Percentiles rank a stretch among this genome's conserved stretches.
These are phyloP conservation scores for Thelaira solivaga DNA, from an alignment of 2,888 invertebrate genomes.

Conservation along the genomic window DNA sequence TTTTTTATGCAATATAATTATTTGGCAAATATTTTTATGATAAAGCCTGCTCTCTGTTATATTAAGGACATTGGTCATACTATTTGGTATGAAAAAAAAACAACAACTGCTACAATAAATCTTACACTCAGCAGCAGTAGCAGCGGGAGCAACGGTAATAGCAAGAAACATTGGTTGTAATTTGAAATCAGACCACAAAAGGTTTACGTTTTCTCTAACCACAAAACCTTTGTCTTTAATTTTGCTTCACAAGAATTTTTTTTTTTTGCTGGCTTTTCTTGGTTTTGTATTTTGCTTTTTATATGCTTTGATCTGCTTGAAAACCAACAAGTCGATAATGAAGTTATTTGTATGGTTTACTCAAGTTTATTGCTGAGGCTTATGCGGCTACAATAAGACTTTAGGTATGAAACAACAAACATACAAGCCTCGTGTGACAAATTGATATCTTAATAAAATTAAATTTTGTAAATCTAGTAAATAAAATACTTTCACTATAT, in stretches of 20 bases:
- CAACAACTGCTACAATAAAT: not conserved
- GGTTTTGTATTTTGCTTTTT: not conserved
- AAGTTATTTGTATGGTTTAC: conserved; percentile 51
- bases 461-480: too few relatives aligned
- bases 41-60: too few relatives aligned
- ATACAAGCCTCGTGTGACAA: not conserved
- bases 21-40: too few relatives aligned
- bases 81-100: not conserved
- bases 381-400: conserved; percentile 43
- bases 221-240: not conserved
- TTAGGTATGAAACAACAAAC: not conserved
- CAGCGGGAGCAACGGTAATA: too few relatives aligned
- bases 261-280: not conserved
- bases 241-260: not conserved
- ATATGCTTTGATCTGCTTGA: conserved; percentile 1
- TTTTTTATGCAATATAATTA: too few relatives aligned
- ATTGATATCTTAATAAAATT: not conserved
- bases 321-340: conserved; percentile 53
- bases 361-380: conserved; percentile 43
- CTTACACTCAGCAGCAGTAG: not conserved
- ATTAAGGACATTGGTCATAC: too few relatives aligned
- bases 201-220: not conserved
- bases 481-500: too few relatives aligned
- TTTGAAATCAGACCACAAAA: conserved; percentile 42
- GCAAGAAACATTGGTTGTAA: conserved; percentile 2